Conservation (phyloP, 1,140 invertebrate species). For the Drosophila pseudoobscura region DNA sequence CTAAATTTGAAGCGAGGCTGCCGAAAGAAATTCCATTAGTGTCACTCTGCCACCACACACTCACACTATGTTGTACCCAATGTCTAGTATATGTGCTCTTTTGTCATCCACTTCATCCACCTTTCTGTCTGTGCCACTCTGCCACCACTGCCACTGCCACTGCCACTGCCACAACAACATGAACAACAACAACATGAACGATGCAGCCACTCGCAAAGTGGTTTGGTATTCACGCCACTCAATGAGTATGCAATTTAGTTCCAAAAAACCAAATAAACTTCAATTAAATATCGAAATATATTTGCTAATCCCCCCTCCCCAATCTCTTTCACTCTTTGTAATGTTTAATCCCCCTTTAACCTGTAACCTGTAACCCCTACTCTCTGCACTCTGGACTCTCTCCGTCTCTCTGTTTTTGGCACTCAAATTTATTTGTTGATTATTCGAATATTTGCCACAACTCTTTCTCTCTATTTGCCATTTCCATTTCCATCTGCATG, state of each 20-base stretch:
- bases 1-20: too few species aligned
- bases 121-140: conserved; percentile 12
- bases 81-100: conserved; percentile 42
- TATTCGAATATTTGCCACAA: conserved; percentile 62
- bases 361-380: too few species aligned
- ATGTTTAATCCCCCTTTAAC: conserved; percentile 2
- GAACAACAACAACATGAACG: conserved; percentile 39
- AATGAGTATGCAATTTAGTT: conserved; percentile 81
- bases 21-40: too few species aligned
- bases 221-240: conserved; percentile 82
- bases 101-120: conserved; percentile 35
- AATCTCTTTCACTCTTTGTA: conserved; percentile 28
- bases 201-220: conserved; percentile 74
- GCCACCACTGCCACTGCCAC: conserved; percentile 27
- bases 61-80: conserved; percentile 31
- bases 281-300: conserved; percentile 49
- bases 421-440: conserved; percentile 72
- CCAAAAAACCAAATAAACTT: conserved; percentile 54
- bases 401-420: conserved; percentile 3
- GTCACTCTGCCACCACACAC: neutral
- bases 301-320: conserved; percentile 23
- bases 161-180: conserved; percentile 44
- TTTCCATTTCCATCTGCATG: conserved; percentile 49
- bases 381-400: conserved; percentile 24
- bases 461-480: conserved; percentile 8